Base-by-base conservation (phyloP, 2,113 vertebrate species). In the Agapornis roseicollis region DNA sequence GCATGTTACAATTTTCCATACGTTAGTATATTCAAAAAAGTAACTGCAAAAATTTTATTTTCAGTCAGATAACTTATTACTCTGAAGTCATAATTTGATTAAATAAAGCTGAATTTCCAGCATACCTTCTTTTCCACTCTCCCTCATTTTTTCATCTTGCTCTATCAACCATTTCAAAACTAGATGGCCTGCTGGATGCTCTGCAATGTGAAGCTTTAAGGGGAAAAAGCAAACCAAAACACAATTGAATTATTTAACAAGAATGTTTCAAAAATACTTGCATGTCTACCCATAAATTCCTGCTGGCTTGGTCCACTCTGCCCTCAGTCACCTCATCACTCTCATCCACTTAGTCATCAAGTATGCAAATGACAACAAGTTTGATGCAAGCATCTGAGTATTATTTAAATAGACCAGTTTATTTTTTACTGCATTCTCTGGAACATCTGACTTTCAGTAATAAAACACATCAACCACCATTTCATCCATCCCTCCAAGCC, bases 111-210 rank as follows among this genome's bases (percentile, higher is more conserved):
- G 49, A 52, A 77, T 46, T 65, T 70, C 70, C 88, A 56, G 83
- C 97, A 50, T 98, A 99, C 99, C 99, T 98, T 99, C 97, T 97
- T 97, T 99, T 63, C 97, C 97, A 7, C 88, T 95, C 78, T 98
- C 98, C 49, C 95, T 97, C 98, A 98, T 97, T 65, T 98, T 98
- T 86, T 97, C 90, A 95, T 99, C 99, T 97, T 99, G 99, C 74
- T 99, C 98, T 66, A 99, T 98, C 86, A 99, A 97, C 99, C 99
- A 99, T 76, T 99, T 99, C 87, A 99, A 98, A 94, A 99, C 99
- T 31, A 99, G 97, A 94, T 99, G 99, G 85, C 99, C 99, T 22
- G 99, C 99, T 3, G 99, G 99, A 96, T 99, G 99, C 78, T 99
- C 99, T 4, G 98, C 99, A 95, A 99, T 95, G 91, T 99, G 99